Evolutionary conservation across 2,888 invertebrate species (phyloP).

Genomic region (Camponotus fellah): DNA sequence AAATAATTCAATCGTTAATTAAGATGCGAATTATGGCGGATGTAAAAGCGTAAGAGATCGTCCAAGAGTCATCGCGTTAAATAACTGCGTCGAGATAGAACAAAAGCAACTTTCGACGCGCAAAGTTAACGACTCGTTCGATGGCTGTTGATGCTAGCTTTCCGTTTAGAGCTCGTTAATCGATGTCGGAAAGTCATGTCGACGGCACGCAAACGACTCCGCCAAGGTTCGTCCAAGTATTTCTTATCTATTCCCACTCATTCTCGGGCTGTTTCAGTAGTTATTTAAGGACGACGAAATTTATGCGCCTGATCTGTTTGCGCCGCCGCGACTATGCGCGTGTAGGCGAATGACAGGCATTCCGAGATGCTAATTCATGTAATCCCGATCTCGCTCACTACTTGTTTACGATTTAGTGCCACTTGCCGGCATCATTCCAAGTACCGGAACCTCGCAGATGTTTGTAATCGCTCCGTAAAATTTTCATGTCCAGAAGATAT

Average conservation of each 20-base stretch:
- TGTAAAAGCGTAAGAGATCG: not conserved
- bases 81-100: conserved; percentile 5
- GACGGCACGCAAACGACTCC: not conserved
- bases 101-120: not conserved
- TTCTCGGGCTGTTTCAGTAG: not conserved
- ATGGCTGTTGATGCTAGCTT: conserved; percentile 13
- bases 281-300: not conserved
- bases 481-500: not conserved
- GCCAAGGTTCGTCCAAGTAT: conserved; percentile 13
- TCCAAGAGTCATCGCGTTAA: not conserved
- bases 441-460: not conserved
- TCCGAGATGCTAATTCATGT: conserved; percentile 15
- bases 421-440: conserved; percentile 1
- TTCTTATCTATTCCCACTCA: not conserved
- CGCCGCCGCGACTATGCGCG: not conserved
- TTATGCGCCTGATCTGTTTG: conserved; percentile 1
- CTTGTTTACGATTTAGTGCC: conserved; percentile 27
- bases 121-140: conserved; percentile 14
- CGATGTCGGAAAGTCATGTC: not conserved
- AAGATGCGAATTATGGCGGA: not conserved
- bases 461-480: not conserved
- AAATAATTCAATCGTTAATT: conserved; percentile 27
- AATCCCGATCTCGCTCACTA: conserved; percentile 17
- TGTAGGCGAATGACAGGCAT: conserved; percentile 20
- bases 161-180: not conserved